Evolutionary conservation across 1,140 invertebrate genomes (phyloP).

Genomic region (Sycobia sp.): DNA sequence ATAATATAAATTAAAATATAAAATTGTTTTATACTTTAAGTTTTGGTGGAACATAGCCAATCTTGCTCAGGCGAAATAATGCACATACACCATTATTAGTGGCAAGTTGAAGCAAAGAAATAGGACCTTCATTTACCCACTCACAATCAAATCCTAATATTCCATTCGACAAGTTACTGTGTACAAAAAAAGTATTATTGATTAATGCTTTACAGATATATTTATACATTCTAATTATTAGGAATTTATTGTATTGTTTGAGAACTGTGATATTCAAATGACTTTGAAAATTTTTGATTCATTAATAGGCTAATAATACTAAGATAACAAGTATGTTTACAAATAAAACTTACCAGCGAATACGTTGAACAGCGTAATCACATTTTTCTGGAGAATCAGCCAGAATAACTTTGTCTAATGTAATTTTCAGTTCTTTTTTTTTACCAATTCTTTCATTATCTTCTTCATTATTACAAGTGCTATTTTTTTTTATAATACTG

Average conservation of each 20-base stretch:
- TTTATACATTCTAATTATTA: no score
- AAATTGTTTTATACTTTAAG: conserved; percentile 56
- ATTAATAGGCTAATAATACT: background rate
- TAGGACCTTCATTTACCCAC: conserved; percentile 68
- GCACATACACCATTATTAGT: conserved; percentile 68
- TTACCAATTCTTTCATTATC: conserved; percentile 26
- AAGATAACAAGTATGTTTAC: conserved; percentile 28
- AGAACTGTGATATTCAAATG: background rate
- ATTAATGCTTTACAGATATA: background rate
- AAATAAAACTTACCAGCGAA: conserved; percentile 49
- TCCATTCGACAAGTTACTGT: conserved; percentile 50
- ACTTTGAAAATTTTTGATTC: background rate
- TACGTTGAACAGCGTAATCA: conserved; percentile 56
- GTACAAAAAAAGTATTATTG: conserved; percentile 16
- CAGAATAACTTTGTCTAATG: conserved; percentile 52
- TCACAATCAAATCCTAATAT: conserved; percentile 75
- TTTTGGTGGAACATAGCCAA: conserved; percentile 64
- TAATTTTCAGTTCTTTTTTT: conserved; percentile 40
- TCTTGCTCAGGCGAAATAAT: conserved; percentile 66
- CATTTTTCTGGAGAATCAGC: conserved; percentile 55
- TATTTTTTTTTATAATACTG: conserved; percentile 40
- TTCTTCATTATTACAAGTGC: conserved; percentile 24
- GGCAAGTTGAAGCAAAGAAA: conserved; percentile 71
- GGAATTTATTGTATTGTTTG: background rate
- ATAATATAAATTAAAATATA: background rate